These are phyloP conservation scores for Neodiprion lecontei DNA, from an alignment of 1,140 invertebrate species.

Conservation along the genomic window DNA sequence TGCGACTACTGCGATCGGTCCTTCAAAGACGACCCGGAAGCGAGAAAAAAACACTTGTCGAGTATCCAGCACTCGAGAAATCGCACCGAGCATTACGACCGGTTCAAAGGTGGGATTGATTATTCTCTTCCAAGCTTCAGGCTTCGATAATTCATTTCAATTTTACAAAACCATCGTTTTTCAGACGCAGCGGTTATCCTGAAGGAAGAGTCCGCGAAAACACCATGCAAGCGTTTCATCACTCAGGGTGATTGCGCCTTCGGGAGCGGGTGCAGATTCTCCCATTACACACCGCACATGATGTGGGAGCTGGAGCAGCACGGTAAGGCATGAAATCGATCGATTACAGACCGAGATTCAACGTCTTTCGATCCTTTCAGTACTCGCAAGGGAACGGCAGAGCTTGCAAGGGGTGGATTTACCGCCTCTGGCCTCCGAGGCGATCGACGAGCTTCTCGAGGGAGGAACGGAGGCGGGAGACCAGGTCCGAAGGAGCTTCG, in stretches of 20 bases:
- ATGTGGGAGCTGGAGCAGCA: slow-evolving; percentile 63
- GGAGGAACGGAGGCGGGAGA: background rate
- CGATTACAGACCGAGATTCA: too few species aligned
- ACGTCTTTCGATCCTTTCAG: background rate
- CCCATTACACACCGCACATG: slow-evolving; percentile 67
- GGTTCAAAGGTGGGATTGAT: slow-evolving; percentile 65
- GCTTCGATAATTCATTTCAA: slow-evolving; percentile 12
- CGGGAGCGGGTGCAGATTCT: slow-evolving; percentile 68
- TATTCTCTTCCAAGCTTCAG: slow-evolving; percentile 17
- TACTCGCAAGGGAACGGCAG: background rate
- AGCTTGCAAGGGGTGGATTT: background rate
- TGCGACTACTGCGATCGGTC: slow-evolving; percentile 76
- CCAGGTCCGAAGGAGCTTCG: background rate
- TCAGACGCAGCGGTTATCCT: slow-evolving; percentile 68
- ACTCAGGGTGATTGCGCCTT: slow-evolving; percentile 67
- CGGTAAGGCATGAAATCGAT: slow-evolving; percentile 52
- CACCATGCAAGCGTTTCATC: slow-evolving; percentile 65
- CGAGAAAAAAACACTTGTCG: slow-evolving; percentile 70
- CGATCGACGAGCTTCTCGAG: background rate
- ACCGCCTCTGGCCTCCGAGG: background rate
- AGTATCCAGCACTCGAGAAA: slow-evolving; percentile 69
- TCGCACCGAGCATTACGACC: slow-evolving; percentile 67
- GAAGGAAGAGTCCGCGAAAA: slow-evolving; percentile 66
- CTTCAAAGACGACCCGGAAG: slow-evolving; percentile 68
- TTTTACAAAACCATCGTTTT: slow-evolving; percentile 26